Percentiles rank a stretch among this genome's conserved stretches.
phyloP scores from a whole-genome alignment of 2,113 vertebrate species.

The Lonchura striata region DNA sequence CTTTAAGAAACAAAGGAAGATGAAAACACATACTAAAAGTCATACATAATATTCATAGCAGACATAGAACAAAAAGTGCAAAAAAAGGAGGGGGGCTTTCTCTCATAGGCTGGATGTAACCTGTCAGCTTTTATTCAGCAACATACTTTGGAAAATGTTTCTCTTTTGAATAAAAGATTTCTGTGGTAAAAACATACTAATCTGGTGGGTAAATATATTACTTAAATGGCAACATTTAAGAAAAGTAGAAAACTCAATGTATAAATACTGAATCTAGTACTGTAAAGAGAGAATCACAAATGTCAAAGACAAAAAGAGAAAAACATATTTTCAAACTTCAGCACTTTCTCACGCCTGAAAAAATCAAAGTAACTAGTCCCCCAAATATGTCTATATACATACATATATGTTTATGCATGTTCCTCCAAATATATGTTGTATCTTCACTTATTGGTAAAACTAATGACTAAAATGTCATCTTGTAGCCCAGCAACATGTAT shows the following conservation, averaged over 20 bases:
- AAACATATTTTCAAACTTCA: background rate
- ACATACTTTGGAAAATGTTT: background rate
- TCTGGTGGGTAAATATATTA: background rate
- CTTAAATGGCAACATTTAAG: background rate
- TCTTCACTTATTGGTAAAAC: background rate
- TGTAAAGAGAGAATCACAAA: background rate
- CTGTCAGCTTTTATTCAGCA: background rate
- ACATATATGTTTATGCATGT: background rate
- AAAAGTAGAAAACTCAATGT: background rate
- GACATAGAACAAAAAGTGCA: background rate
- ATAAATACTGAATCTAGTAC: background rate
- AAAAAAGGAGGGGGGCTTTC: rapidly evolving
- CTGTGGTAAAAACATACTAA: background rate
- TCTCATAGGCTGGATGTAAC: background rate
- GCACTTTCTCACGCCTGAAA: background rate
- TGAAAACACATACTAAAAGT: background rate
- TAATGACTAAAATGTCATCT: background rate
- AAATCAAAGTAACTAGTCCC: background rate
- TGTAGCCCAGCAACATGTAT: background rate
- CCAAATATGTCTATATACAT: background rate
- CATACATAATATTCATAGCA: background rate
- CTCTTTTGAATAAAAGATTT: background rate
- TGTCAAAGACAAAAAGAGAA: background rate
- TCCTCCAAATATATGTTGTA: background rate
- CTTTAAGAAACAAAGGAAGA: background rate